phyloP scores from a whole-genome alignment of 2,888 invertebrate species.

The Syrphus vitripennis region DNA sequence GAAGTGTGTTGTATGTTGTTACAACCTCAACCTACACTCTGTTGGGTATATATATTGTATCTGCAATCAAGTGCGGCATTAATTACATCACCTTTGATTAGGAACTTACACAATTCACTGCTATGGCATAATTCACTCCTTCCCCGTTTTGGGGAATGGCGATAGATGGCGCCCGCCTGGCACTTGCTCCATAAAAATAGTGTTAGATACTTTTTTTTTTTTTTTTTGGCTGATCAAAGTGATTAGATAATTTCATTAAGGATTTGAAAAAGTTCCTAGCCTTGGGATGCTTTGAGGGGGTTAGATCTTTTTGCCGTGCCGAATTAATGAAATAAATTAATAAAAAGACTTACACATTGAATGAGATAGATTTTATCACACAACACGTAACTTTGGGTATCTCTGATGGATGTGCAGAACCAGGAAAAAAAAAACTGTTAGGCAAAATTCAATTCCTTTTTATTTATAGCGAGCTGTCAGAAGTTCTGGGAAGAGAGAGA shows the following conservation, averaged over 20 bases:
- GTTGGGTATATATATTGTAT: neutral
- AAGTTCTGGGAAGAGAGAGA: constrained; percentile 48
- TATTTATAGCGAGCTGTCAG: constrained; percentile 69
- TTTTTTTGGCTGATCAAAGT: constrained; percentile 35
- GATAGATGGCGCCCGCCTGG: neutral
- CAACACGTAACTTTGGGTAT: constrained; percentile 56
- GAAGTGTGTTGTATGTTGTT: neutral
- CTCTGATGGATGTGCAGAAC: constrained; percentile 33
- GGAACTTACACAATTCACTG: constrained; percentile 61
- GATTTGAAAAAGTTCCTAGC: constrained; percentile 26
- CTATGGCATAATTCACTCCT: constrained; percentile 3
- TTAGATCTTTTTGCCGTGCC: constrained; percentile 16
- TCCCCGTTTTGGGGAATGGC: neutral
- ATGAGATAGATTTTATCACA: constrained; percentile 67
- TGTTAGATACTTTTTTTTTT: constrained; percentile 23
- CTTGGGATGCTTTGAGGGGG: neutral
- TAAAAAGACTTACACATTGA: constrained; percentile 66
- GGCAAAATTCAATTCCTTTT: constrained; percentile 68
- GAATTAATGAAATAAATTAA: constrained; percentile 71
- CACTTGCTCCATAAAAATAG: constrained; percentile 6
- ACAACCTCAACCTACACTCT: constrained; percentile 11
- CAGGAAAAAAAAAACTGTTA: constrained; percentile 20
- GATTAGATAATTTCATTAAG: constrained; percentile 70
- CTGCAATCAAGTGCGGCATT: constrained; percentile 68
- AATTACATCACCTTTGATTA: constrained; percentile 71